Base-by-base conservation (phyloP, 2,888 invertebrate genomes). In the Cynaeus angustus region DNA sequence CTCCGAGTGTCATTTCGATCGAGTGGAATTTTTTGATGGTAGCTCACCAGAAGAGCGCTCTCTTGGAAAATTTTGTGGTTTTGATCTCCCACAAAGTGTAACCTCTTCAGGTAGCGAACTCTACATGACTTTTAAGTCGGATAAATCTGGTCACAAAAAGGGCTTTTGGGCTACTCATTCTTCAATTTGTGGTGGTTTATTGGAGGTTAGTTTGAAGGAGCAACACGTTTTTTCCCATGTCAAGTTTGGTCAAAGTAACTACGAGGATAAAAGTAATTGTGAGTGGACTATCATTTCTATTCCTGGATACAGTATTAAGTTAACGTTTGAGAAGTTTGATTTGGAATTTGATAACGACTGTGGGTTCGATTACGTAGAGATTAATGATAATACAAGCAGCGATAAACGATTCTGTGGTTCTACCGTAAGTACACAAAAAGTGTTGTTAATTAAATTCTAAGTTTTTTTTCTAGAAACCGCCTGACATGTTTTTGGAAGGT, bases 1-100 rank as follows among this genome's bases (percentile, higher is more conserved):
- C 86, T 91, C 97, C 88, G 97, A 98, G 84, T 99, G 99, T 82
- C 93, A 95, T 0, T 99, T 99, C 83, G 99, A 99, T 84, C 95
- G 97, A 82, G 93, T 99, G 5, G 93, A 93, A 0, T 91, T 98
- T 68, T 98, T 96, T 84, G 98, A 99, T 82, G 99, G 99, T 0
- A 92, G 94, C 71, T 95, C 94, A 1, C 93, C 94, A 0, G 94
- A 95, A 61, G 91, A 94, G 62, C 91, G 91, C 61, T 91, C 92
- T 0, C 86, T 98, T 38, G 98, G 98, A 1, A 89, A 92, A 64
- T 98, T 96, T 86, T 99, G 98, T 81, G 99, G 99, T 9, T 93
- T 93, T 72, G 96, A 96, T 84, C 88, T 94, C 45, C 97, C 97
- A 0, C 94, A 94, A 83, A 93, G 95, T 0, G 94, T 97, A 59